phyloP scores from a whole-genome alignment of 2,888 invertebrate genomes.

The Pyrrhosoma nymphula region DNA sequence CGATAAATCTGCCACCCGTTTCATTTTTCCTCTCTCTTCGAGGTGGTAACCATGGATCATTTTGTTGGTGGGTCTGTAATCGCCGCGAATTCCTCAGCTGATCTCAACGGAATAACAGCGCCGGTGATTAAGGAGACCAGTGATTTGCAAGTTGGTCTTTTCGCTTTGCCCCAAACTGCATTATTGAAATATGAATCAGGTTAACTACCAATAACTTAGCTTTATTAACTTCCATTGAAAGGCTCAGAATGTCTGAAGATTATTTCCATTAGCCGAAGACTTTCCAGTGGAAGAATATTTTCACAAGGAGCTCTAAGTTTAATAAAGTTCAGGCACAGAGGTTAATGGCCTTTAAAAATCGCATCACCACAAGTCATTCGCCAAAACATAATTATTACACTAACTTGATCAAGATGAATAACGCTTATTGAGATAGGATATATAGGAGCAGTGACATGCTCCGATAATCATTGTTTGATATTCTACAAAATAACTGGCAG shows the following conservation, averaged over 20 bases:
- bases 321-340: not conserved
- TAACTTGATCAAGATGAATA: not conserved
- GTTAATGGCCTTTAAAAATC: not conserved
- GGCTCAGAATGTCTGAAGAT: not conserved
- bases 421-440: too few relatives aligned
- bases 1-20: constrained; percentile 61
- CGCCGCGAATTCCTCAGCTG: not conserved
- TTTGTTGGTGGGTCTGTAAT: constrained; percentile 50
- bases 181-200: constrained; percentile 32
- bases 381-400: not conserved
- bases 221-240: constrained; percentile 5
- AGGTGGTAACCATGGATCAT: constrained; percentile 65
- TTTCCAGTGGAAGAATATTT: not conserved
- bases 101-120: constrained; percentile 43
- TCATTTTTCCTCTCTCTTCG: constrained; percentile 42
- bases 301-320: not conserved
- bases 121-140: constrained; percentile 17
- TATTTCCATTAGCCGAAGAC: not conserved
- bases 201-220: constrained; percentile 8
- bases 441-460: too few relatives aligned
- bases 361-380: not conserved
- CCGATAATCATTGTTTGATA: too few relatives aligned
- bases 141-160: constrained; percentile 31
- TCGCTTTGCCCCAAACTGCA: not conserved
- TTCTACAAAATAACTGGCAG: too few relatives aligned